Base-by-base conservation (phyloP, 2,888 invertebrate genomes). In the Nasonia oneida region DNA sequence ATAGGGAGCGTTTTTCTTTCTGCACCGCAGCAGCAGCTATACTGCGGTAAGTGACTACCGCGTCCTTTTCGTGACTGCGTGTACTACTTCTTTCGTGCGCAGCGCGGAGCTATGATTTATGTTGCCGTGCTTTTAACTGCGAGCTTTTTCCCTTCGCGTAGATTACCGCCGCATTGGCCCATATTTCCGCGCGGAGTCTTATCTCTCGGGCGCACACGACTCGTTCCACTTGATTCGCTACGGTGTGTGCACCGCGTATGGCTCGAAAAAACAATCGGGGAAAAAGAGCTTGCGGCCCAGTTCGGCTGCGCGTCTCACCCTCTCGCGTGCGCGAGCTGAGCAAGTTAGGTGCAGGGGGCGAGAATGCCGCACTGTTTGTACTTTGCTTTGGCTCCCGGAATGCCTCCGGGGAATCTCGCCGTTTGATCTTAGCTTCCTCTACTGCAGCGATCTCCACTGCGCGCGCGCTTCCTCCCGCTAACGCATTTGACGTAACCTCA, bases 361-460 rank as follows among this genome's bases (percentile, higher is more conserved):
- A 47, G 75, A 71, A 81, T 85, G 83, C 73, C 42, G 47, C 42
- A 23, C 81, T 84, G 84, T 86, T 84, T 84, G 78, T 86, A 76
- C 83, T 86, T 86, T 75, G 77, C 79, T 82, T 47, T 57, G 39
- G 47, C 57, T 85, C 53, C 81, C 33, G 82, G 77, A 83, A 83
- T 86, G 78, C 86, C 87, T 78, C 57, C 67, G 18, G 86, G 81
- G 86, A 87, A 87, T 87, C 83, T 82, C 79, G 61, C 70, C 83
- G 79, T 87, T 85, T 87, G 85, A 87, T 87, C 85, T 85, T 81
- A 85, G 77, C 81, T 74, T 71, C 75, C 61, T 67, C 67, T 37
- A 4, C 37, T 37, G 37, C 37, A 37, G 67, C 78, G 75, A 84
- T 79, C 70, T 76, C 61, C 57, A n/a, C 14, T 75, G 3, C 78